A percentile compares a stretch with the other conserved stretches of the same genome.
Evolutionary conservation across 2,797 vertebrate genomes (phyloP).

Genomic region (Amazona finschi): DNA sequence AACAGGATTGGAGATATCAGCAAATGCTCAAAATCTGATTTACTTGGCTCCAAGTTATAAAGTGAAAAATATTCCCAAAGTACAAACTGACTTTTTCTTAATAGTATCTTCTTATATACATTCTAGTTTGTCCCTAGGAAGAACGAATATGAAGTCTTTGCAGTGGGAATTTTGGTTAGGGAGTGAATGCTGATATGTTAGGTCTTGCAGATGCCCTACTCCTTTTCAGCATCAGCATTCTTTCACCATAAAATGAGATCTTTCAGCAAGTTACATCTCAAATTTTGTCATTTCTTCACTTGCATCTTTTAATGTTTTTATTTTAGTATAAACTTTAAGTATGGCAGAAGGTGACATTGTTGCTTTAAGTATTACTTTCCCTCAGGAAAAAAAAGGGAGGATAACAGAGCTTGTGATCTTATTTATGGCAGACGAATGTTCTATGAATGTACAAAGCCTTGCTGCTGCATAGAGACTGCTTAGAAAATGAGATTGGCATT

Average conservation of each 20-base stretch:
- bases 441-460: not conserved
- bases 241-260: not conserved
- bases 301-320: not conserved
- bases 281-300: not conserved
- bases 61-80: not conserved
- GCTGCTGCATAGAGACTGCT: not conserved
- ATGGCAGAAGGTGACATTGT: not conserved
- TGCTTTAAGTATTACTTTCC: not conserved
- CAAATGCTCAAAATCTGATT: not conserved
- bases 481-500: not conserved
- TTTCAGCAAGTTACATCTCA: not conserved
- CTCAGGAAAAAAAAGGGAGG: not conserved
- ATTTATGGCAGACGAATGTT: not conserved
- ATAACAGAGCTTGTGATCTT: conserved; percentile 6
- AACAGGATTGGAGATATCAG: not conserved
- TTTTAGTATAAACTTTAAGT: not conserved
- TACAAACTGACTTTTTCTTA: not conserved
- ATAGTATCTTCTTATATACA: not conserved
- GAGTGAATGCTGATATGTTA: not conserved
- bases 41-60: not conserved
- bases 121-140: not conserved
- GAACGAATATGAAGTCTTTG: not conserved
- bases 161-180: not conserved
- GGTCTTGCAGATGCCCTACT: not conserved
- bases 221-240: not conserved